Evolutionary conservation across 2,113 vertebrate genomes (phyloP), one percentile per base, ranked within the genome.

Genomic region (Casuarius casuarius): DNA sequence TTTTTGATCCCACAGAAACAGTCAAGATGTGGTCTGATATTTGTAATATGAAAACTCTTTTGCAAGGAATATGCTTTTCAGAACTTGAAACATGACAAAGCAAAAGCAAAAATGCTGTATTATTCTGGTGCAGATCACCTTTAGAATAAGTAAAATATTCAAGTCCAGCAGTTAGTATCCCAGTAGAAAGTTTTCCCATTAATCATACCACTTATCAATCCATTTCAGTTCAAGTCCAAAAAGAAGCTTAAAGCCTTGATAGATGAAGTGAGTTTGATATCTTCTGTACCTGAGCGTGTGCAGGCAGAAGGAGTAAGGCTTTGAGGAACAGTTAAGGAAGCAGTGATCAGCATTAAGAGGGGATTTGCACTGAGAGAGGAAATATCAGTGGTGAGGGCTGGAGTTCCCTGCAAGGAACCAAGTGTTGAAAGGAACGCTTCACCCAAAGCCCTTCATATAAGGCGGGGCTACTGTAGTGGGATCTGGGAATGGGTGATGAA

Each of bases 201-300:
- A 92, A 91, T 92, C 54, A 22, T 54, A 67, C 59, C 72, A 91
- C 95, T 94, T 94, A 86, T 84, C 87, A 74, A 92, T 78, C 79
- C 91, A 4, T 76, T 94, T 85, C 61, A 68, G 89, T 87, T 96
- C n/a, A 26, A 78, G 87, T 84, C 71, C 71, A 92, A 89, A 85
- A 93, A 91, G 94, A 49, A 76, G 87, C 91, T 95, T 95, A 91
- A 94, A 92, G 91, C 92, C 92, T 95, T 94, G 91, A 85, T 94
- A 94, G 86, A 77, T 93, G 86, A 96, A 95, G 80, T 72, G 72
- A 96, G 94, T 90, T 96, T 86, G 92, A 75, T 89, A 78, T 79
- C 85, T 51, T 89, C 51, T 40, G 44, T 80, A 21, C 52, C 19
- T 40, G 22, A 25, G 29, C 16, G 23, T 68, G 16, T 19, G 10